Evolutionary conservation across 2,888 invertebrate genomes (phyloP), one percentile per base, ranked within the genome.

Genomic region (Hemithea aestivaria): DNA sequence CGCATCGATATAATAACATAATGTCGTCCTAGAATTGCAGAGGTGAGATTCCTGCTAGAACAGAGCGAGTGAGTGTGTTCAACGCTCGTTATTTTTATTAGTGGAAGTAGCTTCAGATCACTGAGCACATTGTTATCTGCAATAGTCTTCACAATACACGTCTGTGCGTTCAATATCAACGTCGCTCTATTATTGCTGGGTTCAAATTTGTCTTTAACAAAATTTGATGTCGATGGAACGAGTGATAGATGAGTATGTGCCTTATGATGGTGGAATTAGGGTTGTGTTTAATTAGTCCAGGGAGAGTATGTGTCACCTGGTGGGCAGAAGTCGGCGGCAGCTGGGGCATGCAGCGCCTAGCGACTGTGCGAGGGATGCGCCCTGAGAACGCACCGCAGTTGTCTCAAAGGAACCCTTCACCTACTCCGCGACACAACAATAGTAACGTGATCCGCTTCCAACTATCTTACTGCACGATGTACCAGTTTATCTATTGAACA

Each of bases 291-390:
- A 4, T 16, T 4, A 4, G 16, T 16, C 5, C 16, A 4, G 16
- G 16, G 6, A 20, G 24, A 31, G 40, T 39, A 31, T 54, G 58
- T 64, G 67, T 81, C 84, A 82, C 84, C 84, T 82, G 85, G 84
- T 64, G 60, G 61, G 56, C 56, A 53, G 53, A 62, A 66, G 74
- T 70, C 70, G 73, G 73, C 75, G 72, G 76, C 74, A 74, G 83
- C 75, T 72, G 76, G 73, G 75, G 83, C 66, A 62, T 70, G 66
- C 79, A 75, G 83, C 85, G 84, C 85, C 84, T 84, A n/a, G n/a
- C n/a, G 85, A 82, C 84, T 81, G 67, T 60, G 65, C 73, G 73
- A 84, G 84, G 85, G 85, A 82, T 84, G 83, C 72, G 67, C 67
- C 77, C 73, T 82, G 82, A 71, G 81, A 80, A 82, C 71, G 66